Conservation (phyloP, 1,140 invertebrate genomes). For the Drosophila miranda region DNA sequence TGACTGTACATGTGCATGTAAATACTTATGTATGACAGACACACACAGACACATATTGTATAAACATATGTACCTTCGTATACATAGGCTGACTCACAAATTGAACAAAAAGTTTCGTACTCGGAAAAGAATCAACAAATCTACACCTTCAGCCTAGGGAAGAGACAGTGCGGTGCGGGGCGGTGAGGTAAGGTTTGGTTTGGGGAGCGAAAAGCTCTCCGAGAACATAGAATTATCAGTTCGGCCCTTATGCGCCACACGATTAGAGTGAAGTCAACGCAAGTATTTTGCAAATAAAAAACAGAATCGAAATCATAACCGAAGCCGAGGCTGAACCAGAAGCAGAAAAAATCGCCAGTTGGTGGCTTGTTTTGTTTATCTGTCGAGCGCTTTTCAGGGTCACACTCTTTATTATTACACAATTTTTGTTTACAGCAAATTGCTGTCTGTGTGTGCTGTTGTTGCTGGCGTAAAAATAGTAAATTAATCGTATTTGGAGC, state of each 20-base stretch:
- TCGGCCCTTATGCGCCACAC: conserved; percentile 50
- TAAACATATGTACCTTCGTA: conserved; percentile 10
- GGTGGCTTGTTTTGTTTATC: conserved; percentile 64
- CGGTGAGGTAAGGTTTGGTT: too few relatives aligned
- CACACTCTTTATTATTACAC: conserved; percentile 73
- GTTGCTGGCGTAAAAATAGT: conserved; percentile 54
- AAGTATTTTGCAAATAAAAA: conserved; percentile 72
- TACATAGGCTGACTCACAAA: conserved; percentile 35
- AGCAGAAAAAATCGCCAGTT: conserved; percentile 48
- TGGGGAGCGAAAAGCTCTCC: conserved; percentile 49
- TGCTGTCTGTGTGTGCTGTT: conserved; percentile 17
- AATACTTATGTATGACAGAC: conserved; percentile 7
- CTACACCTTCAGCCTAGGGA: neutral
- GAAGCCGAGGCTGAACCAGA: conserved; percentile 25
- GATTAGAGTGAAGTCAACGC: conserved; percentile 25
- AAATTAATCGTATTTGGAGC: conserved; percentile 13
- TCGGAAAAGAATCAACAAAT: conserved; percentile 44
- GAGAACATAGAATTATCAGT: conserved; percentile 59
- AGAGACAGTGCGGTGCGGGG: too few relatives aligned
- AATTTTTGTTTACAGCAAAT: conserved; percentile 80
- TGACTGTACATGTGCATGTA: conserved; percentile 39
- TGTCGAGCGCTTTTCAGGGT: conserved; percentile 70
- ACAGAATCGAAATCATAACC: conserved; percentile 43
- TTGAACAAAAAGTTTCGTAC: conserved; percentile 46
- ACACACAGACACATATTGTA: conserved; percentile 7